A percentile compares a stretch with the other conserved stretches of the same genome.
Conservation (phyloP, 2,888 invertebrate genomes). For the Drosophila prostipennis region DNA sequence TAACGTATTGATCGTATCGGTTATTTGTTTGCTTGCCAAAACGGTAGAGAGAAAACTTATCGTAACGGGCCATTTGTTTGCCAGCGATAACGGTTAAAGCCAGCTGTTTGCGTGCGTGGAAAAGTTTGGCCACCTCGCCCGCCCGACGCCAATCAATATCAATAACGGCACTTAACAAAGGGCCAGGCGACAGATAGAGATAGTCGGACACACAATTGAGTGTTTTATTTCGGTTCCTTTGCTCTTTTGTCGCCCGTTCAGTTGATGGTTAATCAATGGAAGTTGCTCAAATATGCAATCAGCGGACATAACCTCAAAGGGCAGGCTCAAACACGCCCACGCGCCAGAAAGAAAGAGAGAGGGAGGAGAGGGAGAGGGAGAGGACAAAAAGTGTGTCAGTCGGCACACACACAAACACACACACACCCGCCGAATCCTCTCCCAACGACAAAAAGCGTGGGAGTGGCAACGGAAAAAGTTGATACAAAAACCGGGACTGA, state of each 20-base stretch:
- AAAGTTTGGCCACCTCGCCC: slow-evolving; percentile 14
- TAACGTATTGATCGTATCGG: not conserved
- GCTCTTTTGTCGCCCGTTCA: not conserved
- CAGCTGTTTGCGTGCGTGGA: slow-evolving; percentile 35
- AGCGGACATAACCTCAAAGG: slow-evolving; percentile 38
- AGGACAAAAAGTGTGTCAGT: slow-evolving; percentile 32
- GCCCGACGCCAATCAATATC: slow-evolving; percentile 33
- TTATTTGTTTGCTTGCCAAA: not conserved
- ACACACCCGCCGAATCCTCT: slow-evolving; percentile 22
- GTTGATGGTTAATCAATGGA: slow-evolving; percentile 41
- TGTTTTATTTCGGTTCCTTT: not conserved
- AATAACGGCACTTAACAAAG: slow-evolving; percentile 33
- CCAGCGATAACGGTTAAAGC: slow-evolving; percentile 11
- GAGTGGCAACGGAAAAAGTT: slow-evolving; percentile 27
- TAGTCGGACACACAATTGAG: not conserved
- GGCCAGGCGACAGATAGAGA: slow-evolving; percentile 23
- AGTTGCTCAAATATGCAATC: slow-evolving; percentile 33
- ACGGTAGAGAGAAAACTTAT: not conserved
- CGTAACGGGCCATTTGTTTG: slow-evolving; percentile 5
- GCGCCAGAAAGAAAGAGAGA: not conserved
- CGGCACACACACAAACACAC: slow-evolving; percentile 1
- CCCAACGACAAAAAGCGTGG: slow-evolving; percentile 27
- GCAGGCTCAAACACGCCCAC: slow-evolving; percentile 32
- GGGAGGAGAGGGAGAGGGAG: not conserved
- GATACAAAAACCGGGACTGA: slow-evolving; percentile 10